These are phyloP conservation scores for Cyclophora punctaria DNA, from an alignment of 2,888 invertebrate genomes.

Conservation along the genomic window DNA sequence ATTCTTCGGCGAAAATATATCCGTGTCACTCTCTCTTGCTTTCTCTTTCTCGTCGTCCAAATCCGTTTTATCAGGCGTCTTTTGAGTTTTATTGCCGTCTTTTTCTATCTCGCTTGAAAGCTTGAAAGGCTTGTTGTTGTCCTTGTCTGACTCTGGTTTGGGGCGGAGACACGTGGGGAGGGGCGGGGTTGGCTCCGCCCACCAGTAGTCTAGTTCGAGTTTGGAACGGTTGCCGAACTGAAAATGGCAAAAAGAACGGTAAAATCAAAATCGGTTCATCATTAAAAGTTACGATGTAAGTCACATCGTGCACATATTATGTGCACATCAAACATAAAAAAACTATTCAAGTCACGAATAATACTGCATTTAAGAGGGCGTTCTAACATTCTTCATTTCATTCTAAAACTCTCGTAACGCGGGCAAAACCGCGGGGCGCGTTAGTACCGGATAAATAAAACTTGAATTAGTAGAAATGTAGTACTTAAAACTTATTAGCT, in stretches of 20 bases:
- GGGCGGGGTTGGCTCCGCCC: slow-evolving; percentile 76
- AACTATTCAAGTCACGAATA: too few relatives aligned
- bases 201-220: slow-evolving; percentile 86
- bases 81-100: slow-evolving; percentile 28
- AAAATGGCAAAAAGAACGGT: slow-evolving; percentile 8
- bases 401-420: too few relatives aligned
- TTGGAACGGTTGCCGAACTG: slow-evolving; percentile 84
- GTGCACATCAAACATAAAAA: too few relatives aligned
- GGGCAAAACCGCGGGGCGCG: too few relatives aligned
- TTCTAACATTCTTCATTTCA: too few relatives aligned
- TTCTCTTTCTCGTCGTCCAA: slow-evolving; percentile 41
- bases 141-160: slow-evolving; percentile 19
- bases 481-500: background rate
- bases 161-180: slow-evolving; percentile 34
- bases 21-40: slow-evolving; percentile 45
- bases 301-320: too few relatives aligned
- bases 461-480: background rate
- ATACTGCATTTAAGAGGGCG: too few relatives aligned
- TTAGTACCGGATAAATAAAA: too few relatives aligned
- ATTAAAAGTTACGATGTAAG: too few relatives aligned
- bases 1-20: slow-evolving; percentile 60
- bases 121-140: slow-evolving; percentile 9
- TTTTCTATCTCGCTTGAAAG: slow-evolving; percentile 20
- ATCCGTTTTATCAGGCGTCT: slow-evolving; percentile 40
- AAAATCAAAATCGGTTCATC: too few relatives aligned